Percentiles rank a stretch among this genome's conserved stretches.
These are phyloP conservation scores for Alligator mississippiensis DNA, from an alignment of 2,113 vertebrate species.

Conservation along the genomic window DNA sequence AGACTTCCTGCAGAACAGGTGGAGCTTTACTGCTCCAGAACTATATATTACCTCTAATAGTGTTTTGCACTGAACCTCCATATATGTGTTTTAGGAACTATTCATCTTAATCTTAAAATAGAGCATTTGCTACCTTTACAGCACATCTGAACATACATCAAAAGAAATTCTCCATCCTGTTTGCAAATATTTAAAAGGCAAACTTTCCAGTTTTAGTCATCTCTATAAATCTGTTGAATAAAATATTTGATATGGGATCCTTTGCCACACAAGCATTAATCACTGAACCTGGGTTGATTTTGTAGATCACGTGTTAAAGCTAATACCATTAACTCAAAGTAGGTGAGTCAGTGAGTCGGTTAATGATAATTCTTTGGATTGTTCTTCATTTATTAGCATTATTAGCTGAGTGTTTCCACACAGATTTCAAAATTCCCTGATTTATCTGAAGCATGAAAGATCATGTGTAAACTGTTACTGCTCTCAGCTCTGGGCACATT, in stretches of 20 bases:
- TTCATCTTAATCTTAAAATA: accelerated
- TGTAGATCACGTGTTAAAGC: not conserved
- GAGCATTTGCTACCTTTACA: not conserved
- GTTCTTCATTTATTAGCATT: not conserved
- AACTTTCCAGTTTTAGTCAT: not conserved
- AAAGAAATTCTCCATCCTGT: not conserved
- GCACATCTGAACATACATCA: not conserved
- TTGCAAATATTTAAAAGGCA: no score
- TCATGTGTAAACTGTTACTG: not conserved
- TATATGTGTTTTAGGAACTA: not conserved
- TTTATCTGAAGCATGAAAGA: not conserved
- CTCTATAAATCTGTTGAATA: not conserved
- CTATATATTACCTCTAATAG: not conserved
- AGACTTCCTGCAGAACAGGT: not conserved
- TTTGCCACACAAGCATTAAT: not conserved
- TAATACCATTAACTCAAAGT: not conserved
- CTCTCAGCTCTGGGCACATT: not conserved
- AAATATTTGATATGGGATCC: not conserved
- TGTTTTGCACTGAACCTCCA: not conserved
- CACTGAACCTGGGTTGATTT: not conserved
- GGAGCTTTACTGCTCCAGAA: not conserved
- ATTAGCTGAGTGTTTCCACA: not conserved
- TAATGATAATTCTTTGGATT: not conserved
- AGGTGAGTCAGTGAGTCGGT: not conserved
- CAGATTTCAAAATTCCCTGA: not conserved